Evolutionary conservation across 2,888 invertebrate genomes (phyloP).

Genomic region (Drosophila koepferae): DNA sequence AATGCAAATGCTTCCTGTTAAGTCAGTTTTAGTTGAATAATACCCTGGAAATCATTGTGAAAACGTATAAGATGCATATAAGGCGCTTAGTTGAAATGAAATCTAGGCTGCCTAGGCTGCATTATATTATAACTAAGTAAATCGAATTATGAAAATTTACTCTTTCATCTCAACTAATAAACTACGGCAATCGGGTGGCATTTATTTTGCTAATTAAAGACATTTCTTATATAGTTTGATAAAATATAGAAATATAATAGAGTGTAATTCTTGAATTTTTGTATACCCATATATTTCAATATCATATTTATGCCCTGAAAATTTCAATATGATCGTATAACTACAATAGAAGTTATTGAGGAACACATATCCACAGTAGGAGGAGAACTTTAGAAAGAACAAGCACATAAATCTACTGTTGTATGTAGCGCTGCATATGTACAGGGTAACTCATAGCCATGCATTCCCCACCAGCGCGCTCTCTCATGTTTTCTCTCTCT

Average conservation of each 20-base stretch:
- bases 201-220: neutral
- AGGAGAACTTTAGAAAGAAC: neutral
- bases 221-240: neutral
- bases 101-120: no score
- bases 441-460: neutral
- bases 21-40: conserved; percentile 54
- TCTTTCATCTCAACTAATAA: neutral
- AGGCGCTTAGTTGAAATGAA: neutral
- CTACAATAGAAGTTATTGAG: neutral
- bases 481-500: neutral
- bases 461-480: neutral
- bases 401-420: neutral
- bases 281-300: neutral
- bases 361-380: neutral
- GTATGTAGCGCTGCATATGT: neutral
- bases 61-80: neutral
- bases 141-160: neutral
- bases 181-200: no score
- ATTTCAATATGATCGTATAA: neutral
- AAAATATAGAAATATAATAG: neutral
- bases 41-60: conserved; percentile 5
- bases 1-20: conserved; percentile 74
- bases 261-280: neutral
- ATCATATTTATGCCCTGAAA: neutral
- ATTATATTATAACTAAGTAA: no score